Evolutionary conservation across 1,140 invertebrate genomes (phyloP), one percentile per base, ranked within the genome.

Genomic region (Heterodera schachtii): DNA sequence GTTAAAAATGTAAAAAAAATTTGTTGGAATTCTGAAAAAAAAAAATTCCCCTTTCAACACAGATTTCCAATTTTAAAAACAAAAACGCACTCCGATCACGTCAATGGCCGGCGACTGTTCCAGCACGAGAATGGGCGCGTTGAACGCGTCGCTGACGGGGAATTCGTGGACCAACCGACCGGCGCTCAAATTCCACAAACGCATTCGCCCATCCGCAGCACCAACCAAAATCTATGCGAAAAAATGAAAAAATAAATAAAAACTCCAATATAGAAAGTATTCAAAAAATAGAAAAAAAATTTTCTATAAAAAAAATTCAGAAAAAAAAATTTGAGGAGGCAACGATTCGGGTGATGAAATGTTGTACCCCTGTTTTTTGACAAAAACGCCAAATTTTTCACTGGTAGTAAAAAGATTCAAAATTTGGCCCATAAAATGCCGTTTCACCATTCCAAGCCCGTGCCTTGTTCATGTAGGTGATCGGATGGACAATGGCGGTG

Each of bases 151-250:
- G 73, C 82, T 64, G 43, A 46, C 67, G 21, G 79, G 86, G 74
- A 86, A 86, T 66, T 86, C 85, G 52, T 79, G 84, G 43, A 86
- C 80, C n/a, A 87, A 76, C 69, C 81, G 79, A 31, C 83, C 85
- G 11, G 43, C 86, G 31, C 85, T 76, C 31, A 87, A 43, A 75
- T 86, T 87, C 52, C 86, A 67, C 9, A 86, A 44, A 41, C 86
- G 82, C 82, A 83, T 67, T 8, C 82, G 82, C 1, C 82, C 82
- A 73, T 83, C 82, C 11, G 57, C 47, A n/a, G 69, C 69, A n/a
- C 82, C 82, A n/a, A 84, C 73, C 6, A 83, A 19, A 73, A 83
- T 75, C 82, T 84, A 1, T 31, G 0, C 31, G 44, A 11, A 84
- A 83, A 83, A 43, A 44, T 69, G 4, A 60, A 64, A 64, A 64